These are phyloP conservation scores for Synanthedon formicaeformis DNA, from an alignment of 2,888 invertebrate genomes.

Conservation along the genomic window DNA sequence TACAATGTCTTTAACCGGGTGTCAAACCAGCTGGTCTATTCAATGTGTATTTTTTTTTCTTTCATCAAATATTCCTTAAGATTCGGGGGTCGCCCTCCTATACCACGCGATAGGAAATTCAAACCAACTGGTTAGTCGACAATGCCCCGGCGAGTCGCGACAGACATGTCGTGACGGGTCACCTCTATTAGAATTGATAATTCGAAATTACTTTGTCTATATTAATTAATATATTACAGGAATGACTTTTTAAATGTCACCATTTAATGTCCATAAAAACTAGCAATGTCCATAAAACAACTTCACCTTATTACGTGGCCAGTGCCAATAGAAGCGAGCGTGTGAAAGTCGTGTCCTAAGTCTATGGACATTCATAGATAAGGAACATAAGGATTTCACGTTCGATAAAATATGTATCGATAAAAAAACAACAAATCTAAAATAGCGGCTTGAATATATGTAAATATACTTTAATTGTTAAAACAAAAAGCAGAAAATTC, in stretches of 20 bases:
- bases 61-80: slow-evolving; percentile 3
- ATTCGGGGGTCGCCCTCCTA: slow-evolving; percentile 1
- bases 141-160: neutral
- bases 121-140: neutral
- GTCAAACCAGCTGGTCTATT: slow-evolving; percentile 63
- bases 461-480: too few species aligned
- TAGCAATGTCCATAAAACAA: slow-evolving; percentile 13
- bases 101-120: slow-evolving; percentile 52
- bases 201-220: slow-evolving; percentile 6
- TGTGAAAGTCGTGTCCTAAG: slow-evolving; percentile 57
- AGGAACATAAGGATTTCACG: slow-evolving; percentile 21
- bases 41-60: slow-evolving; percentile 24
- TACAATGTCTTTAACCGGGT: slow-evolving; percentile 48
- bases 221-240: slow-evolving; percentile 19
- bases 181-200: neutral
- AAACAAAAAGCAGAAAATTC: too few species aligned
- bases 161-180: neutral
- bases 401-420: neutral
- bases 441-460: too few species aligned
- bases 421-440: neutral
- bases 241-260: slow-evolving; percentile 29
- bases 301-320: slow-evolving; percentile 13
- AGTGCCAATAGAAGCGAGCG: slow-evolving; percentile 21
- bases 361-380: slow-evolving; percentile 52
- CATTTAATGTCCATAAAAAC: slow-evolving; percentile 17